Percentiles rank a stretch among this genome's conserved stretches.
These are phyloP conservation scores for Prorops nasuta DNA, from an alignment of 1,140 invertebrate genomes.

Conservation along the genomic window DNA sequence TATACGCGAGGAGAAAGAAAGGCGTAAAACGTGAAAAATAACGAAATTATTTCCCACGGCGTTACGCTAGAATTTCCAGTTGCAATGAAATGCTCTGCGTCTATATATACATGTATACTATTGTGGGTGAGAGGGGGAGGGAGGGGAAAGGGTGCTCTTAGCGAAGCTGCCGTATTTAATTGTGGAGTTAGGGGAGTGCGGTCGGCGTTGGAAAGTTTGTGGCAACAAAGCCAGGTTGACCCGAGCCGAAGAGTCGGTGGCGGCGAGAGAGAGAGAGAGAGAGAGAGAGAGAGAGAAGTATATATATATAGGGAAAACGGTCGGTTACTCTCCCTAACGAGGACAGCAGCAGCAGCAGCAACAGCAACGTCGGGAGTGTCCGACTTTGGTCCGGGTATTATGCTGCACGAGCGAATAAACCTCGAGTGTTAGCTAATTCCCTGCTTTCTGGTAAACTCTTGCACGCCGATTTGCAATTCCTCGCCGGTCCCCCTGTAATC, in stretches of 20 bases:
- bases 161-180: too few species aligned
- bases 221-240: constrained; percentile 20
- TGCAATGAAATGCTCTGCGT: too few species aligned
- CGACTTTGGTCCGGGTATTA: constrained; percentile 41
- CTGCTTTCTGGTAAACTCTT: constrained; percentile 39
- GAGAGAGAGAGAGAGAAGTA: constrained; percentile 6
- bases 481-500: constrained; percentile 43
- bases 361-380: constrained; percentile 16
- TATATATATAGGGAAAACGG: neutral
- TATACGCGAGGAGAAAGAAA: too few species aligned
- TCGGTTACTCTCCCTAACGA: neutral
- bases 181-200: too few species aligned
- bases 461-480: too few species aligned
- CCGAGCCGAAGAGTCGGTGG: neutral
- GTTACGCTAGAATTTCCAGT: too few species aligned
- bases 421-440: constrained; percentile 37
- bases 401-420: constrained; percentile 42
- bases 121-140: too few species aligned
- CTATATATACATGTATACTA: too few species aligned
- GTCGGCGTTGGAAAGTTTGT: constrained; percentile 13
- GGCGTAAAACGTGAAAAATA: too few species aligned
- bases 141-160: too few species aligned
- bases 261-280: neutral
- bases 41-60: too few species aligned
- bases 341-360: neutral